A percentile compares a stretch with the other conserved stretches of the same genome.
Conservation (phyloP, 2,113 vertebrate species). For the Tricholaema leucomelas region DNA sequence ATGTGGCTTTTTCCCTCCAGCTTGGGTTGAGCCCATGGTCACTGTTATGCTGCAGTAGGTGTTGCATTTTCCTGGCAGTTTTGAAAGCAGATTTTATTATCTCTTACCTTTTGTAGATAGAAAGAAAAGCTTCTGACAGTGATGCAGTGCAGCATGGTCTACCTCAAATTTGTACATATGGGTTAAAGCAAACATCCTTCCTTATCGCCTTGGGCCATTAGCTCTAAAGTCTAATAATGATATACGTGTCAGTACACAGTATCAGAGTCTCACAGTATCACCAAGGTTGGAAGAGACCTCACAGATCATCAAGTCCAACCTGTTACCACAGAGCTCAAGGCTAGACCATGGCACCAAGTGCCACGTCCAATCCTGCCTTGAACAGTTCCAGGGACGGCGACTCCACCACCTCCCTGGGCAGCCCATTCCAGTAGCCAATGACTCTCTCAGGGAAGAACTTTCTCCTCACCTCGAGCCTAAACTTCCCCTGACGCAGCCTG, state of each 20-base stretch:
- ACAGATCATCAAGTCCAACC: too few species aligned
- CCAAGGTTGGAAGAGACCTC: too few species aligned
- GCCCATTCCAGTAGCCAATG: too few species aligned
- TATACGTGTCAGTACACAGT: slow-evolving; percentile 38
- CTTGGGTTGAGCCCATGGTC: background rate
- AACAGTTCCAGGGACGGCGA: too few species aligned
- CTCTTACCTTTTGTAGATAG: background rate
- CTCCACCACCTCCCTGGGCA: too few species aligned
- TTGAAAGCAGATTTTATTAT: background rate
- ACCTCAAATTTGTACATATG: slow-evolving; percentile 13
- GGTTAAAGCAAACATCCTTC: slow-evolving; percentile 26
- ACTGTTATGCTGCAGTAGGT: background rate
- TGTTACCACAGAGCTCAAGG: too few species aligned
- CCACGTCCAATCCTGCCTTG: too few species aligned
- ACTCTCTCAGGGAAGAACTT: too few species aligned
- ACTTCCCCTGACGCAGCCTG: too few species aligned
- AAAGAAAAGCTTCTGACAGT: background rate
- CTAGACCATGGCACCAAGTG: too few species aligned
- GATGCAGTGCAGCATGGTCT: background rate
- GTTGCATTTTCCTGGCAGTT: background rate
- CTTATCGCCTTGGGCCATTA: slow-evolving; percentile 32
- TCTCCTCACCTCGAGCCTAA: too few species aligned
- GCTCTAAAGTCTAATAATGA: slow-evolving; percentile 31
- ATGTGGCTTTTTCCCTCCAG: background rate
- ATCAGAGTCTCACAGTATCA: too few species aligned